phyloP scores from a whole-genome alignment of 1,140 invertebrate species.

The Drosophila kepulauana region DNA sequence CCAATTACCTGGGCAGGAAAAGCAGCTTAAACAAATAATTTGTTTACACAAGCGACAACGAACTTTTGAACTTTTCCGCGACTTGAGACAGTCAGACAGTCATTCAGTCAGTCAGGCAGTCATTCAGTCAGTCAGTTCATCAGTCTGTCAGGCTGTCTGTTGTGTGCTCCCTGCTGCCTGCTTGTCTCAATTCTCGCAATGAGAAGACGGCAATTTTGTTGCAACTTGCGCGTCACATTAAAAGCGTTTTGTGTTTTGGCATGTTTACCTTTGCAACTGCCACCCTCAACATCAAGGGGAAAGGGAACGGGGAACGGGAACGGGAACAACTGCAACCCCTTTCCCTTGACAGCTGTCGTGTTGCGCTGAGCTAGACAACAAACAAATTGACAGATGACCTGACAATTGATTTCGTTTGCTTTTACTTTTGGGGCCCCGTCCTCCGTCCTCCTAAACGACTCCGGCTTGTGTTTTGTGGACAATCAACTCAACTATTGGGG shows the following conservation, averaged over 20 bases:
- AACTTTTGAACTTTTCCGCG: conserved; percentile 77
- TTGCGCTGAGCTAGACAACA: conserved; percentile 67
- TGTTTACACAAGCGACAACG: conserved; percentile 81
- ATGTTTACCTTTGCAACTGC: conserved; percentile 56
- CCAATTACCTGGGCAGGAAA: conserved; percentile 56
- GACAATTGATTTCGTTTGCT: conserved; percentile 77
- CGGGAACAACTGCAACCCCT: conserved; percentile 3
- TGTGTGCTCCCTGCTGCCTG: not conserved
- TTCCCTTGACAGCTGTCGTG: conserved; percentile 69
- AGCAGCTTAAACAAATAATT: conserved; percentile 76
- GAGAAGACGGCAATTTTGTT: conserved; percentile 60
- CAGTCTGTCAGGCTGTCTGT: conserved; percentile 48
- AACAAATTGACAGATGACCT: conserved; percentile 83
- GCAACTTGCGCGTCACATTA: conserved; percentile 76
- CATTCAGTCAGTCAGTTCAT: conserved; percentile 11
- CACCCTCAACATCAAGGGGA: not conserved
- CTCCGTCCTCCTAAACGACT: conserved; percentile 2
- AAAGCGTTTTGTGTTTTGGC: conserved; percentile 77
- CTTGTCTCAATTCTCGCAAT: conserved; percentile 32
- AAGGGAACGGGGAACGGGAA: no score
- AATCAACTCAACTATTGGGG: conserved; percentile 19
- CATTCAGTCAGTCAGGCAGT: conserved; percentile 19
- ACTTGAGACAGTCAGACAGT: conserved; percentile 32
- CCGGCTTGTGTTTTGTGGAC: not conserved
- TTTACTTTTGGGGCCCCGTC: conserved; percentile 26